phyloP scores from a whole-genome alignment of 2,113 vertebrate species.

The Ceyx cyanopectus region DNA sequence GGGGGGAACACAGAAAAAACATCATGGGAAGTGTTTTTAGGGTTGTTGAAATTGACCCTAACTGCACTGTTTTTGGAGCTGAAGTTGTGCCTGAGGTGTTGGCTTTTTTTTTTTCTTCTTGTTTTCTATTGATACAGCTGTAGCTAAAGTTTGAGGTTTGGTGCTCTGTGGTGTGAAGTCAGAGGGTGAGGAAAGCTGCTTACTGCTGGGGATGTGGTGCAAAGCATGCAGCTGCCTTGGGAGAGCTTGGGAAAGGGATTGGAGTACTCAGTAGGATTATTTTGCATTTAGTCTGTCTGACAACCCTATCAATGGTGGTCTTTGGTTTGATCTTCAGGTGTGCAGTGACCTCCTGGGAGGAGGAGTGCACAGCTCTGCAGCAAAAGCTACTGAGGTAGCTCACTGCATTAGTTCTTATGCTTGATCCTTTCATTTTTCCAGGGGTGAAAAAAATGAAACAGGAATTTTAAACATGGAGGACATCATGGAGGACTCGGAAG shows the following conservation, averaged over 20 bases:
- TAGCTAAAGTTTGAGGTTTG: background rate
- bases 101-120: background rate
- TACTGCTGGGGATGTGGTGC: fast-evolving
- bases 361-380: background rate
- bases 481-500: conserved; percentile 84
- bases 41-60: background rate
- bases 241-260: background rate
- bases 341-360: background rate
- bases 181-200: background rate
- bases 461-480: conserved; percentile 3
- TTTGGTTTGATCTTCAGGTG: background rate
- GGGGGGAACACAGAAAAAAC: too few relatives aligned
- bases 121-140: background rate
- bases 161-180: background rate
- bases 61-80: background rate
- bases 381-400: background rate
- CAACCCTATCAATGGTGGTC: background rate
- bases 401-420: background rate
- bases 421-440: background rate
- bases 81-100: background rate
- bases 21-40: background rate
- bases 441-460: conserved; percentile 17
- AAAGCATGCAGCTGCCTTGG: background rate
- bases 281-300: background rate
- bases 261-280: background rate